Percentiles rank a stretch among this genome's conserved stretches.
phyloP scores from a whole-genome alignment of 2,797 vertebrate genomes.

The Gorsachius magnificus region DNA sequence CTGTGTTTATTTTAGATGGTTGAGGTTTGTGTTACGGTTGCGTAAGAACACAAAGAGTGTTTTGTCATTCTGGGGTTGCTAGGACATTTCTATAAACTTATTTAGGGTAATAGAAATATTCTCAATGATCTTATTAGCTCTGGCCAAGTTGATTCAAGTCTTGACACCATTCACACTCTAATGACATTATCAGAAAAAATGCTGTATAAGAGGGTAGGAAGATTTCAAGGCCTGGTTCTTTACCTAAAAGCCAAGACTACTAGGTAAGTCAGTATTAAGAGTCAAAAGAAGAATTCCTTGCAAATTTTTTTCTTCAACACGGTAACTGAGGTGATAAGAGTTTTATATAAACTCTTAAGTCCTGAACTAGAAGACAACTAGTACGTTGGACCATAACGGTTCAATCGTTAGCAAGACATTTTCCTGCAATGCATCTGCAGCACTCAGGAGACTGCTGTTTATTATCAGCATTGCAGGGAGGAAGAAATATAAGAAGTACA shows the following conservation, averaged over 20 bases:
- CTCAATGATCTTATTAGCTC: background rate
- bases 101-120: background rate
- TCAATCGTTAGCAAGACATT: slow-evolving; percentile 1
- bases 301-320: background rate
- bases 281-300: background rate
- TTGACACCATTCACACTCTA: background rate
- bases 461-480: slow-evolving; percentile 22
- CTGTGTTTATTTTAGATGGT: background rate
- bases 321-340: background rate
- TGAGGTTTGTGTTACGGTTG: background rate
- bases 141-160: background rate
- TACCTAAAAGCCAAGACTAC: background rate
- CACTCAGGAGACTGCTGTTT: slow-evolving; percentile 46
- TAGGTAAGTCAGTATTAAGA: background rate
- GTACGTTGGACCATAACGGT: slow-evolving; percentile 8
- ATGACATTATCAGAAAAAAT: background rate
- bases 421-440: slow-evolving; percentile 32
- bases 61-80: background rate
- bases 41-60: background rate
- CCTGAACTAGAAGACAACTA: background rate
- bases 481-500: background rate
- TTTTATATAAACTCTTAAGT: background rate
- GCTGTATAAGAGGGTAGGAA: background rate
- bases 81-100: background rate
- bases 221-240: background rate